phyloP scores from a whole-genome alignment of 2,113 vertebrate species.

The Siphamia tubifer region DNA sequence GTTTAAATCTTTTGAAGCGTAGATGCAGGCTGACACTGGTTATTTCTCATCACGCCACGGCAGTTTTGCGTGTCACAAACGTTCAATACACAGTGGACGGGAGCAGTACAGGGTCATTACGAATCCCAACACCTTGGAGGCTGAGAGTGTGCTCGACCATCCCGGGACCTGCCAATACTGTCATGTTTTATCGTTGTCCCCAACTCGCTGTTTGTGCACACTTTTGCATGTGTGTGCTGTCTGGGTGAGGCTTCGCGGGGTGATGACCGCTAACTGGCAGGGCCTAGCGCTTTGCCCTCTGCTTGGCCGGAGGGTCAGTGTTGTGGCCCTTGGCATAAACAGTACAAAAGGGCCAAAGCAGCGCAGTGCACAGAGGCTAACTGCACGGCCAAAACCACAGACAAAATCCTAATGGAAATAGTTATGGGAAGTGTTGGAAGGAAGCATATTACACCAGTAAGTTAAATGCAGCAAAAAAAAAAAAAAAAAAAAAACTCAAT shows the following conservation, averaged over 20 bases:
- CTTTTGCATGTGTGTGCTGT: slow-evolving; percentile 49
- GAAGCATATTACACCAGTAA: not conserved
- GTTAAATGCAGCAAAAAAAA: slow-evolving; percentile 2
- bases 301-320: slow-evolving; percentile 5
- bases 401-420: not conserved
- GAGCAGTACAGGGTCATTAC: slow-evolving; percentile 79
- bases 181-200: slow-evolving; percentile 79
- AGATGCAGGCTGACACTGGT: slow-evolving; percentile 83
- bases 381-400: slow-evolving; percentile 13
- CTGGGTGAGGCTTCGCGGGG: slow-evolving; percentile 1
- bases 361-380: not conserved
- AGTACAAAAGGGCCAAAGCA: not conserved
- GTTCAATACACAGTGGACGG: slow-evolving; percentile 82
- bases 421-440: slow-evolving; percentile 16
- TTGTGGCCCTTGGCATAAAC: not conserved
- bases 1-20: slow-evolving; percentile 82
- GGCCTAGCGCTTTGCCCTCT: not conserved
- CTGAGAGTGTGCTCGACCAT: slow-evolving; percentile 29
- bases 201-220: slow-evolving; percentile 15
- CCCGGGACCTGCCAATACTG: slow-evolving; percentile 78
- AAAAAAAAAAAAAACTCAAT: not conserved
- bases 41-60: slow-evolving; percentile 83
- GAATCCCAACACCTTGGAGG: slow-evolving; percentile 78
- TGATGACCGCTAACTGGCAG: not conserved
- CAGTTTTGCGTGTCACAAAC: slow-evolving; percentile 86